Conservation (phyloP, 2,113 vertebrate genomes). For the Menidia beryllina region DNA sequence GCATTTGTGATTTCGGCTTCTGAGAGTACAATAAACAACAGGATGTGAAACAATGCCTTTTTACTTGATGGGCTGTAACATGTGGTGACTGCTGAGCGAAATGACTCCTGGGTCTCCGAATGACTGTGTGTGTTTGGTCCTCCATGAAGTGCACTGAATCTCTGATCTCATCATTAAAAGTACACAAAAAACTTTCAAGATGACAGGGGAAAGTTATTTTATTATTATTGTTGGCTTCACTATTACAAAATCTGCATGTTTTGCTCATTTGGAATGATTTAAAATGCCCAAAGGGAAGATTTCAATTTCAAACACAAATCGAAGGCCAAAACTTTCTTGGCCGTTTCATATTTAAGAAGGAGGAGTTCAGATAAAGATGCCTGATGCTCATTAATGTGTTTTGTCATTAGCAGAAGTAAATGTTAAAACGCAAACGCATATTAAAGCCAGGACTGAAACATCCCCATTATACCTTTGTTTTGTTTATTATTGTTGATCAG, state of each 20-base stretch:
- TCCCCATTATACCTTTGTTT: neutral
- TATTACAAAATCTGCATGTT: too few species aligned
- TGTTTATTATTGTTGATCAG: conserved; percentile 23
- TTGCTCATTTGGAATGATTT: too few species aligned
- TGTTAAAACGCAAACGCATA: conserved; percentile 4
- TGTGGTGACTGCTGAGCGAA: neutral
- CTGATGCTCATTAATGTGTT: conserved; percentile 1
- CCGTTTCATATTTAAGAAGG: neutral
- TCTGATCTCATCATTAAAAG: neutral
- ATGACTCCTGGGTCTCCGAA: neutral
- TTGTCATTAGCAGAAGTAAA: neutral
- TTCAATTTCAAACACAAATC: neutral
- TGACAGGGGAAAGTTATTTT: too few species aligned
- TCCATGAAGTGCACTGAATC: neutral
- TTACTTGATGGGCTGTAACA: neutral
- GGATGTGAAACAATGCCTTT: neutral
- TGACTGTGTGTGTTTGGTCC: neutral
- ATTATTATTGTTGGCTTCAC: too few species aligned
- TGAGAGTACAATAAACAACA: neutral
- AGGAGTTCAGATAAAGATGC: neutral
- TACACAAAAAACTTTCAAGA: neutral
- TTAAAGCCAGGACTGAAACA: neutral
- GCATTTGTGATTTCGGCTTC: neutral
- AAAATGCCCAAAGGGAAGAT: neutral
- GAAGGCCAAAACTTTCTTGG: neutral